phyloP scores from a whole-genome alignment of 1,140 invertebrate species.

The Hycleus cichorii region DNA sequence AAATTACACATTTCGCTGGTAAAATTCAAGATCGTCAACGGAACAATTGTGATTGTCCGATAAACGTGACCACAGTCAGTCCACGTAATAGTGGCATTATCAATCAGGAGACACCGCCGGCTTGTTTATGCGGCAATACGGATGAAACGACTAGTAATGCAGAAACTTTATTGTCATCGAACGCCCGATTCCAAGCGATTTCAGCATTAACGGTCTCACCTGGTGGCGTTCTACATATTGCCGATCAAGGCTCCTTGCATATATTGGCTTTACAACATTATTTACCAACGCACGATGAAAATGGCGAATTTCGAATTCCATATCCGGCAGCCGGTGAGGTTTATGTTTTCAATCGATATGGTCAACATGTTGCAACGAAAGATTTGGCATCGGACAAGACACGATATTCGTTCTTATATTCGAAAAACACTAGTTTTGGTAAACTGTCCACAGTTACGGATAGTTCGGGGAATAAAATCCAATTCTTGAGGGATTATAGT shows the following conservation, averaged over 20 bases:
- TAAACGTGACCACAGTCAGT: constrained; percentile 47
- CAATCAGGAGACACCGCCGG: constrained; percentile 41
- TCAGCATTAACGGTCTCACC: constrained; percentile 89
- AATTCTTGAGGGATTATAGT: constrained; percentile 84
- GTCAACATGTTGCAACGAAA: constrained; percentile 89
- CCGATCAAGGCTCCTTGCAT: constrained; percentile 85
- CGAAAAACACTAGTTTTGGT: constrained; percentile 93
- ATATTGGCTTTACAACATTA: constrained; percentile 86
- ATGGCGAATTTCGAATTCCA: constrained; percentile 87
- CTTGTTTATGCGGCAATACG: constrained; percentile 50
- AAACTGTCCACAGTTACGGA: constrained; percentile 89
- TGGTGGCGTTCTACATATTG: constrained; percentile 87
- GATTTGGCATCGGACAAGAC: constrained; percentile 87
- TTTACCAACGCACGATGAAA: constrained; percentile 79
- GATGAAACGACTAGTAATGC: constrained; percentile 66
- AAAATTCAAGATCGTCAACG: constrained; percentile 55
- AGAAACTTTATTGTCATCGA: constrained; percentile 79
- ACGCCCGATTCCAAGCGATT: constrained; percentile 83
- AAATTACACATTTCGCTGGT: constrained; percentile 76
- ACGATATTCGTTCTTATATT: constrained; percentile 91
- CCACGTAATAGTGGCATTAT: constrained; percentile 27
- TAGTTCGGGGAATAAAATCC: constrained; percentile 86
- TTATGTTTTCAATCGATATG: constrained; percentile 91
- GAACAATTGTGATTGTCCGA: constrained; percentile 53
- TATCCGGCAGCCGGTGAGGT: constrained; percentile 86